Percentiles rank a stretch among this genome's conserved stretches.
Conservation (phyloP, 2,113 vertebrate species). For the Geococcyx californianus region DNA sequence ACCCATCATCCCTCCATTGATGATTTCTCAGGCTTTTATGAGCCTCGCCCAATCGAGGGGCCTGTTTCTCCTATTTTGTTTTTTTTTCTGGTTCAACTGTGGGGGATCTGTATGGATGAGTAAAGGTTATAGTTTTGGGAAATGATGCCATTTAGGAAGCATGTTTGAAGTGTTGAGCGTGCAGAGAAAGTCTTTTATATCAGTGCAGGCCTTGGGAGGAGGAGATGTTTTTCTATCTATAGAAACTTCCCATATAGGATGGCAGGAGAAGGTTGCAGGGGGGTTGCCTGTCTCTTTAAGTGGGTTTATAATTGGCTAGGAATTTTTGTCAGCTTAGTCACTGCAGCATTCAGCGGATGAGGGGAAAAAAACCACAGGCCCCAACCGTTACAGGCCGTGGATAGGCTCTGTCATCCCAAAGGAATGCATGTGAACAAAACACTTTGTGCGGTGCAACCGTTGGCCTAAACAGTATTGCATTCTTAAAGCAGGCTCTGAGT, state of each 20-base stretch:
- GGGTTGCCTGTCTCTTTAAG: slow-evolving; percentile 73
- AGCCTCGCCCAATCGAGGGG: rapidly evolving
- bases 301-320: slow-evolving; percentile 77
- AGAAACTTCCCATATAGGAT: slow-evolving; percentile 67
- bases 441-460: slow-evolving; percentile 74
- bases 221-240: slow-evolving; percentile 63
- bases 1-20: not conserved
- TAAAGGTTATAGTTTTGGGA: slow-evolving; percentile 22
- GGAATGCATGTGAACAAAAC: slow-evolving; percentile 82
- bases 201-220: not conserved
- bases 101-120: not conserved
- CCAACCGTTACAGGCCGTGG: slow-evolving; percentile 72
- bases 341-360: slow-evolving; percentile 69
- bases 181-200: slow-evolving; percentile 29
- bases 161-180: slow-evolving; percentile 7
- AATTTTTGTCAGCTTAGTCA: slow-evolving; percentile 83
- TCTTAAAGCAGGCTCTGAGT: slow-evolving; percentile 72
- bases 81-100: rapidly evolving
- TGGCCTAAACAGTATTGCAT: slow-evolving; percentile 74
- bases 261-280: slow-evolving; percentile 34
- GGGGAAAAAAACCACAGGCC: slow-evolving; percentile 74
- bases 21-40: not conserved
- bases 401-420: slow-evolving; percentile 80
- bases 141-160: slow-evolving; percentile 54
- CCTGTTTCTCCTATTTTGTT: not conserved